phyloP scores from a whole-genome alignment of 2,113 vertebrate genomes.

The Melanotaenia duboulayi region DNA sequence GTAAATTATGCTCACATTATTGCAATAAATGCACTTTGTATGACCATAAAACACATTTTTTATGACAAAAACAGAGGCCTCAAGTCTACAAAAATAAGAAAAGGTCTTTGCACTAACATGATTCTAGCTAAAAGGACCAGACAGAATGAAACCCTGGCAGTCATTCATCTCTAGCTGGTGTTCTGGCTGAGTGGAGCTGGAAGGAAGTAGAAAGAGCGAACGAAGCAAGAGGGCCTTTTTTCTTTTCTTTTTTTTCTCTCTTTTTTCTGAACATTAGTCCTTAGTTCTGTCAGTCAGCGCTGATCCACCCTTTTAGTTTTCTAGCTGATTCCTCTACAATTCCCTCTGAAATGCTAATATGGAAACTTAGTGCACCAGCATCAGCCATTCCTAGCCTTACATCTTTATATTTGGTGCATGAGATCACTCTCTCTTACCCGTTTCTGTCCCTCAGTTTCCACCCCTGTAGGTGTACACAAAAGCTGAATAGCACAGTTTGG shows the following conservation, averaged over 20 bases:
- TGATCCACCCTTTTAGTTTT: constrained; percentile 77
- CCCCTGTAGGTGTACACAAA: constrained; percentile 13
- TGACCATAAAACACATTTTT: neutral
- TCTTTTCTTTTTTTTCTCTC: constrained; percentile 15
- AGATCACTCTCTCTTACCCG: constrained; percentile 28
- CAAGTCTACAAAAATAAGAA: constrained; percentile 28
- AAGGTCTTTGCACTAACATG: constrained; percentile 28
- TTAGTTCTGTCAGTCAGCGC: constrained; percentile 72
- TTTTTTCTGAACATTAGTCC: constrained; percentile 58
- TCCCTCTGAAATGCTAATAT: constrained; percentile 81
- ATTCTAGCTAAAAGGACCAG: constrained; percentile 27
- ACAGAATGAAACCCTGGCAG: constrained; percentile 36
- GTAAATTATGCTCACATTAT: no score
- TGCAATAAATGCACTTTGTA: neutral
- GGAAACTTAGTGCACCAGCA: constrained; percentile 57
- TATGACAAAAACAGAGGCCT: neutral
- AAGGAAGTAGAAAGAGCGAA: constrained; percentile 35
- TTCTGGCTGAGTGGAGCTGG: constrained; percentile 49
- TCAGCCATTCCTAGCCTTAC: constrained; percentile 68
- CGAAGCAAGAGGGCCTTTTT: neutral
- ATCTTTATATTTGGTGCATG: constrained; percentile 60
- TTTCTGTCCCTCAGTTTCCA: constrained; percentile 14
- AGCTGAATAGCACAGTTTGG: constrained; percentile 9
- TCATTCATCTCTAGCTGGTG: constrained; percentile 51
- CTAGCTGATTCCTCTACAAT: constrained; percentile 65